phyloP scores from a whole-genome alignment of 2,113 vertebrate species.

The Coptodon bakossiorum region DNA sequence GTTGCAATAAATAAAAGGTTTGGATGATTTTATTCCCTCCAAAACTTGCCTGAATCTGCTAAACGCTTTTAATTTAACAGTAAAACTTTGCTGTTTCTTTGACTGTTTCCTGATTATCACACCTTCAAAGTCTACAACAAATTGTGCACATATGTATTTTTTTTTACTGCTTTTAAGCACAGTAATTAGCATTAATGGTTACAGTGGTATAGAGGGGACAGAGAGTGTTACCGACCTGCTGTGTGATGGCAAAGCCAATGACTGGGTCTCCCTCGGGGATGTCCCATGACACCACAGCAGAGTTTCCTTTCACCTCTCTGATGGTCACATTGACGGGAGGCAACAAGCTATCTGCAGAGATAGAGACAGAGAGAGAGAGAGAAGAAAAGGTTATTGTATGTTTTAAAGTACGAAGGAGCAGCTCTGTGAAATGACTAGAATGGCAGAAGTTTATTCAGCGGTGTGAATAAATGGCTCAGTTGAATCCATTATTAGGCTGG shows the following conservation, averaged over 20 bases:
- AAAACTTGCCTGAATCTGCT: background rate
- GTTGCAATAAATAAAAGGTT: background rate
- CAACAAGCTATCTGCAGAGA: slow-evolving; percentile 82
- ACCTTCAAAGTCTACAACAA: background rate
- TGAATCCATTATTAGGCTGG: background rate
- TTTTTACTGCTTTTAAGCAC: background rate
- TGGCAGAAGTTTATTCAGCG: background rate
- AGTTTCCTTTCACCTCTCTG: slow-evolving; percentile 87
- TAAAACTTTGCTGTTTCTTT: background rate
- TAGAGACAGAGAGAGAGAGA: background rate
- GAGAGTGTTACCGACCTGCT: slow-evolving; percentile 76
- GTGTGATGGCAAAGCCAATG: slow-evolving; percentile 95
- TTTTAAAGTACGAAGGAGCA: background rate
- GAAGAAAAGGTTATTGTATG: background rate
- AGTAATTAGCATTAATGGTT: background rate
- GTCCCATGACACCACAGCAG: slow-evolving; percentile 92
- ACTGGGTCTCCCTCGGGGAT: slow-evolving; percentile 90
- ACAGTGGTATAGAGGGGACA: background rate
- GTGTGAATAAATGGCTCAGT: background rate
- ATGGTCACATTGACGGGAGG: slow-evolving; percentile 94
- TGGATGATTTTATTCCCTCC: background rate
- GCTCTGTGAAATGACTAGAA: background rate
- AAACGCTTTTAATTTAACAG: background rate
- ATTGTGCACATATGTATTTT: background rate
- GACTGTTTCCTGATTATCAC: background rate